Evolutionary conservation across 2,797 vertebrate genomes (phyloP), one percentile per base, ranked within the genome.

Genomic region (Miichthys miiuy): DNA sequence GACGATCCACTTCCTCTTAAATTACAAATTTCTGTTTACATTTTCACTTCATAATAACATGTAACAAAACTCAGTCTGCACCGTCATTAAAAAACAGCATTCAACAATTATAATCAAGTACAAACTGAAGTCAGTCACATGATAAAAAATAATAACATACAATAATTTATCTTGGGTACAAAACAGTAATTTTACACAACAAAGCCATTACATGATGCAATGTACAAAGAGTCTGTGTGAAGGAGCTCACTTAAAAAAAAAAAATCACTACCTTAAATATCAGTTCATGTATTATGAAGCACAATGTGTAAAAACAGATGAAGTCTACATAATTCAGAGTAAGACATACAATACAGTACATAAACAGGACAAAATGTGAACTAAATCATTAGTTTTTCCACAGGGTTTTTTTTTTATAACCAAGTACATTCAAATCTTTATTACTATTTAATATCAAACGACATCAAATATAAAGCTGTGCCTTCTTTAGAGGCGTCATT

Each of bases 361-460:
- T 41, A 27, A 18, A 88, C 84, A 72, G 86, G 89, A 88, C 87
- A 89, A 88, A 86, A 84, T 83, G 83, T 88, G 73, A 90, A 88
- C 89, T 91, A 88, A 92, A 91, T 75, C 5, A 30, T 30, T 30
- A 30, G 27, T 4, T 60, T 61, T 60, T 64, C 63, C 63, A 83
- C 69, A 79, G 6, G 64, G 64, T 34, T 30, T 30, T 6, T 7
- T 27, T 27, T 41, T 79, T 68, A 87, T 78, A 84, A 78, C 66
- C 63, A 42, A 75, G 85, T 52, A 25, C 23, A 44, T 85, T 84
- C 88, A 89, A 90, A 91, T 90, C 88, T 89, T 77, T 46, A 80
- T 65, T 68, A 81, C 57, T n/a, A n/a, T n/a, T n/a, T 38, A 88
- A 47, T 79, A 77, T 27, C 74, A 52, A 79, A n/a, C n/a, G n/a